A percentile compares a stretch with the other conserved stretches of the same genome.
Evolutionary conservation across 1,140 invertebrate genomes (phyloP).

Genomic region (Dolichoris vasculosae): DNA sequence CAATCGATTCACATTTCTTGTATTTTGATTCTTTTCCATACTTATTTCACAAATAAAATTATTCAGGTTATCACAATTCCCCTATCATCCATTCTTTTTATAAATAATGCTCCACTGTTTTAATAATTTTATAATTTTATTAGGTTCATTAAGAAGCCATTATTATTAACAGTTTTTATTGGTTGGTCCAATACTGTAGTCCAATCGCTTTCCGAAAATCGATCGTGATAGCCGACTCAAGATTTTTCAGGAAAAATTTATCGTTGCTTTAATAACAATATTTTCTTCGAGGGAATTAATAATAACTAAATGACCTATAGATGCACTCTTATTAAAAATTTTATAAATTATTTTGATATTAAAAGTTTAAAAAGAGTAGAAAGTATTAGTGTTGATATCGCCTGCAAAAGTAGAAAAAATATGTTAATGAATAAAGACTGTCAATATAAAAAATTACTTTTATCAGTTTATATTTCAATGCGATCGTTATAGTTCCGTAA

Average conservation of each 20-base stretch:
- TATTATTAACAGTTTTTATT: background rate
- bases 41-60: background rate
- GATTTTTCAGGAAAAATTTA: background rate
- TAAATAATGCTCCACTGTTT: background rate
- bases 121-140: background rate
- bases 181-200: background rate
- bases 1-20: too few relatives aligned
- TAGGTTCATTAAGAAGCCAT: background rate
- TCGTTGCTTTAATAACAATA: too few relatives aligned
- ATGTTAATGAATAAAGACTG: too few relatives aligned
- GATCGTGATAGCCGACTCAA: background rate
- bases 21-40: background rate
- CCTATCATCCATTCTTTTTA: background rate
- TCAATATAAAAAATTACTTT: too few relatives aligned
- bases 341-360: too few relatives aligned
- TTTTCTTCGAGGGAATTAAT: background rate
- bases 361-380: too few relatives aligned
- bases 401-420: too few relatives aligned
- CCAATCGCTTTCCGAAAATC: background rate
- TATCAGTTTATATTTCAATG: too few relatives aligned
- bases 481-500: too few relatives aligned
- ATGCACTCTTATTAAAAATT: background rate
- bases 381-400: too few relatives aligned
- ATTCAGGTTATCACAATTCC: background rate
- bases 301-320: background rate